Evolutionary conservation across 2,113 vertebrate genomes (phyloP).

Genomic region (Eptesicus fuscus): DNA sequence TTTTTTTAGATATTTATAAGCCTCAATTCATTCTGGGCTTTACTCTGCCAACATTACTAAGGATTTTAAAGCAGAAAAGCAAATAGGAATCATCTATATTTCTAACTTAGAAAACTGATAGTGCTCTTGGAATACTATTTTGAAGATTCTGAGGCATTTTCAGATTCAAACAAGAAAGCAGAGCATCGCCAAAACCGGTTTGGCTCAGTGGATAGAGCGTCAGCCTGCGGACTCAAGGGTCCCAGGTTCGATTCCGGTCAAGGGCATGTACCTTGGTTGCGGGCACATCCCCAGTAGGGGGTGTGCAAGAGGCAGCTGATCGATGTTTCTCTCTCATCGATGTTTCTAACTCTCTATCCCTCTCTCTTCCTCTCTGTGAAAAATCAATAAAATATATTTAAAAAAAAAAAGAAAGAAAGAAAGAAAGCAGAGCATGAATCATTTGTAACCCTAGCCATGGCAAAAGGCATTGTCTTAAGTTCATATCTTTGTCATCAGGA

Average conservation of each 20-base stretch:
- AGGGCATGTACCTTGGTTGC: no score
- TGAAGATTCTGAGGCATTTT: slow-evolving; percentile 3
- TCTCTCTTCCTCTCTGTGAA: no score
- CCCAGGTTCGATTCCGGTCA: no score
- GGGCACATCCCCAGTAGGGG: no score
- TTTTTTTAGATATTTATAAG: background rate
- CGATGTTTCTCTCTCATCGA: no score
- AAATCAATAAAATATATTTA: no score
- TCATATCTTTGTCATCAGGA: background rate
- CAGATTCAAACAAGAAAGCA: background rate
- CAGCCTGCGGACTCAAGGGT: no score
- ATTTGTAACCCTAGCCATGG: background rate
- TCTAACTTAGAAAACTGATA: background rate
- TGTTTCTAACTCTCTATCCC: no score
- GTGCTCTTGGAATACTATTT: background rate
- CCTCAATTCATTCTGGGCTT: background rate
- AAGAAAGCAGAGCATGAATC: background rate
- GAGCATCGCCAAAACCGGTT: no score
- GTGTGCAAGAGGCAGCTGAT: no score
- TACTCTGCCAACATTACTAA: background rate
- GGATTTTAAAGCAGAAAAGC: background rate
- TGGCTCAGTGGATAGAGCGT: no score
- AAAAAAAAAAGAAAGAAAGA: no score
- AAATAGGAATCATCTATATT: background rate
- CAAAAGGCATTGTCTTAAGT: background rate